Evolutionary conservation across 2,113 vertebrate genomes (phyloP), one percentile per base, ranked within the genome.

Genomic region (Beaufortia kweichowensis): DNA sequence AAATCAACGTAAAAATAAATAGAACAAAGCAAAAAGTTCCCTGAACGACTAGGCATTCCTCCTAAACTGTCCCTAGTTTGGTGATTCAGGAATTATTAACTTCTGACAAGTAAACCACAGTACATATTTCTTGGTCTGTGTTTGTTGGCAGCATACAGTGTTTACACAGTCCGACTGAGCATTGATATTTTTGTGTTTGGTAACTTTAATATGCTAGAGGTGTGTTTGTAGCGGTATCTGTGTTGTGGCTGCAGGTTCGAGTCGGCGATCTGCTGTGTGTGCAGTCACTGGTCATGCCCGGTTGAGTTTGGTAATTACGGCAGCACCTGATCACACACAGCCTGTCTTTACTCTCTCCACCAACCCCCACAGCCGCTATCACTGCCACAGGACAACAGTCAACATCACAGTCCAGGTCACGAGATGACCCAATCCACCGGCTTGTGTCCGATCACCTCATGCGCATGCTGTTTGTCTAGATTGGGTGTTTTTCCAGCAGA

Each of bases 241-340:
- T 71, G 50, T 26, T 57, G 82, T 85, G 83, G 83, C 82, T 85
- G 79, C 9, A 11, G 81, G 81, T 84, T 82, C 41, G 84, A 85
- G 86, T 84, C 84, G 82, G 87, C 83, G 86, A 85, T 86, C 83
- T 82, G 87, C 86, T 88, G 86, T 87, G 86, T 88, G 83, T 88
- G 90, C 83, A 86, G 86, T 87, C 84, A 76, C 78, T 75, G 76
- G 82, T 90, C 84, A 87, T 86, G 87, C 86, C 82, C 89, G 87
- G 87, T 85, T 85, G 83, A 81, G 81, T 85, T 87, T 87, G 87
- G 88, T 91, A 87, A 91, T 91, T 91, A 88, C 83, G 83, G 81
- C 79, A 89, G 83, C 91, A 89, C 88, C 90, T 89, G 90, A 90
- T 88, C 84, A 61, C 75, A 81, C 85, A 56, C 74, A 72, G 71